A percentile compares a stretch with the other conserved stretches of the same genome.
Evolutionary conservation across 2,888 invertebrate genomes (phyloP).

Genomic region (Ypsolopha scabrella): DNA sequence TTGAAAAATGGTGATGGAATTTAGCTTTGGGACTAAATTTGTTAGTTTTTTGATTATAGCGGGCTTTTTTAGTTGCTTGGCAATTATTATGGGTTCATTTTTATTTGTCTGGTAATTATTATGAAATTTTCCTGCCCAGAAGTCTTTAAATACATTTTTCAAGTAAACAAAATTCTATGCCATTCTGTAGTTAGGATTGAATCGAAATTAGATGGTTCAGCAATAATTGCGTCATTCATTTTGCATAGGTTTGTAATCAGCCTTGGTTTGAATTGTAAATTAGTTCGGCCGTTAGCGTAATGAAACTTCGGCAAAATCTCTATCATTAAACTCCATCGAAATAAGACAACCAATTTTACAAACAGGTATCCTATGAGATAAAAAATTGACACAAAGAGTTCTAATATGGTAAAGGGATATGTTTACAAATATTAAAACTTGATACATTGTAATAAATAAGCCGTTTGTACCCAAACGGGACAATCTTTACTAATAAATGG

Average conservation of each 20-base stretch:
- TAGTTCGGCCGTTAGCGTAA: background rate
- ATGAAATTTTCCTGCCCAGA: too few relatives aligned
- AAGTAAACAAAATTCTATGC: background rate
- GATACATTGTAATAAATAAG: background rate
- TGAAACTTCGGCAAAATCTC: background rate
- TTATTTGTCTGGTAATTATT: background rate
- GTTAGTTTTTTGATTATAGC: background rate
- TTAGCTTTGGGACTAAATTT: background rate
- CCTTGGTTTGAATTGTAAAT: background rate
- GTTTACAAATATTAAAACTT: background rate
- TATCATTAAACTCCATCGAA: background rate
- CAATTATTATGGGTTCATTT: too few relatives aligned
- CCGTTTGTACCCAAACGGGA: too few relatives aligned
- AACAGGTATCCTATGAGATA: background rate
- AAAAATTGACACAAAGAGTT: background rate
- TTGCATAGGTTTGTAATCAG: background rate
- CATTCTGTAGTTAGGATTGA: too few relatives aligned
- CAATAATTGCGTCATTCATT: background rate
- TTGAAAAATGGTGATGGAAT: background rate
- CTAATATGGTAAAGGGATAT: background rate
- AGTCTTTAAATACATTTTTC: too few relatives aligned
- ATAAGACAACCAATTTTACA: background rate
- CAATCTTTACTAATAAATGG: background rate
- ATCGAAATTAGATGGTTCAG: background rate
- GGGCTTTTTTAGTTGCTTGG: too few relatives aligned